These are phyloP conservation scores for Anhinga anhinga DNA, from an alignment of 2,113 vertebrate genomes.

Conservation along the genomic window DNA sequence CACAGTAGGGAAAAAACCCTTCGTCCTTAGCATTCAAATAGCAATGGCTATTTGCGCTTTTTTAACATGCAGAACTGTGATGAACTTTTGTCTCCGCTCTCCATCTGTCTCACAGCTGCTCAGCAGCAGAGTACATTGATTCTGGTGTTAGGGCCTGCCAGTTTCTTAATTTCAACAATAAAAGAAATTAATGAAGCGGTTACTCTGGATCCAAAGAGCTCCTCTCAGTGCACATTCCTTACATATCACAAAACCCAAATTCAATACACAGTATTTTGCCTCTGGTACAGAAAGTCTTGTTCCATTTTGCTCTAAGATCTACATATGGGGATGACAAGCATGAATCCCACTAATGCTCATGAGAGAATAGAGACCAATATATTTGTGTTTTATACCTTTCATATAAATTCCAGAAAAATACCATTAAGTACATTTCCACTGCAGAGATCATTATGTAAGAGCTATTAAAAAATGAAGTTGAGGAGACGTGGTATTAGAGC, in stretches of 20 bases:
- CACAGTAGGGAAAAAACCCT: neutral
- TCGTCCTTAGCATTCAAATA: neutral
- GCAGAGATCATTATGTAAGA: neutral
- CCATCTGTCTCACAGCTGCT: slow-evolving; percentile 46
- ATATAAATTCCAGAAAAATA: neutral
- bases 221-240: neutral
- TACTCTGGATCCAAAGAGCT: neutral
- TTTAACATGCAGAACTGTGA: neutral
- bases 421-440: slow-evolving; percentile 3
- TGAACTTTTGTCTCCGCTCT: neutral
- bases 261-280: neutral
- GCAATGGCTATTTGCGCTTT: neutral
- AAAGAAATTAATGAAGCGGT: neutral
- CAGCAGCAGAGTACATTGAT: neutral
- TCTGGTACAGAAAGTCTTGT: slow-evolving; percentile 36
- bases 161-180: slow-evolving; percentile 7
- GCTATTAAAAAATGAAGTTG: neutral
- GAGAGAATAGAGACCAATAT: neutral
- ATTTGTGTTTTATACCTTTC: neutral
- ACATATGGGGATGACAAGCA: neutral
- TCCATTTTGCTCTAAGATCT: neutral
- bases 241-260: neutral
- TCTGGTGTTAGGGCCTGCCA: neutral
- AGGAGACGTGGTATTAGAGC: neutral
- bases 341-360: neutral